phyloP scores from a whole-genome alignment of 2,797 vertebrate genomes.

The Oophaga sylvatica region DNA sequence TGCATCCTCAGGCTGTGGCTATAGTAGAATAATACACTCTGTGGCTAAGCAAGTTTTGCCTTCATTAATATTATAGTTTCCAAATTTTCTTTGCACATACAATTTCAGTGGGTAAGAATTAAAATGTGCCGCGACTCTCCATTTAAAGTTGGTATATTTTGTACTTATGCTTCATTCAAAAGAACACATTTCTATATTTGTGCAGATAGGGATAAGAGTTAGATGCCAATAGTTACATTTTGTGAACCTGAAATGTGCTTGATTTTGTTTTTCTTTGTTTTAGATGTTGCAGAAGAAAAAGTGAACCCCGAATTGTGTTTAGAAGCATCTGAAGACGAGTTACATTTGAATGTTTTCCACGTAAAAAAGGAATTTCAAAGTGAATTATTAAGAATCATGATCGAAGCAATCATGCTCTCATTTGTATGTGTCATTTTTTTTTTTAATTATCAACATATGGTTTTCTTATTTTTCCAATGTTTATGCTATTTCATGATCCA shows the following conservation, averaged over 20 bases:
- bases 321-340: constrained; percentile 80
- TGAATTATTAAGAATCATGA: constrained; percentile 87
- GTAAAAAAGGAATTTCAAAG: constrained; percentile 88
- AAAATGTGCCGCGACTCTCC: no score
- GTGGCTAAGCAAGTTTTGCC: no score
- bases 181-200: no score
- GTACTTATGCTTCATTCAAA: no score
- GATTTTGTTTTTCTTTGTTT: constrained; percentile 82
- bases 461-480: not conserved
- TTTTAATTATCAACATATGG: not conserved
- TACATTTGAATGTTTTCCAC: constrained; percentile 73
- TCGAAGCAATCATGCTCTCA: constrained; percentile 88
- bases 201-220: no score
- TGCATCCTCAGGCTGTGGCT: no score
- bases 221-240: not conserved
- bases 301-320: constrained; percentile 72
- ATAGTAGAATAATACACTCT: no score
- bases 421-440: constrained; percentile 78
- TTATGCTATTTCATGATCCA: not conserved
- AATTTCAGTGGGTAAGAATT: no score
- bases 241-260: constrained; percentile 83
- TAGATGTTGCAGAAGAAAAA: constrained; percentile 81
- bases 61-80: no score
- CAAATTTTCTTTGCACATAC: no score
- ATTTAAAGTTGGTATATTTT: no score